A percentile compares a stretch with the other conserved stretches of the same genome.
These are phyloP conservation scores for Enteromius treurensis DNA, from an alignment of 2,797 vertebrate genomes.

Conservation along the genomic window DNA sequence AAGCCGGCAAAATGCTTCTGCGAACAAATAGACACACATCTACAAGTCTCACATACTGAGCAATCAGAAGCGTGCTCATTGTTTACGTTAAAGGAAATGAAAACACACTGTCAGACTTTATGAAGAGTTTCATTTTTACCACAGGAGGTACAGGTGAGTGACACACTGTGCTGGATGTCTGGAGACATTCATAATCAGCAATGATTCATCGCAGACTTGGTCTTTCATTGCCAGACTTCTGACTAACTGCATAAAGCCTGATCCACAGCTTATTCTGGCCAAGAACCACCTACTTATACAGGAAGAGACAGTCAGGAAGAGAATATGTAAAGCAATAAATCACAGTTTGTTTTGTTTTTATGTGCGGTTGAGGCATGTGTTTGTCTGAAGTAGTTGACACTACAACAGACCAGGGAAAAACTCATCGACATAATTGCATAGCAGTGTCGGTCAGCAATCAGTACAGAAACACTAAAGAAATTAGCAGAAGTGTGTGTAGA, in stretches of 20 bases:
- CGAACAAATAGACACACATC: background rate
- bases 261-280: background rate
- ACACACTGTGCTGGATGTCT: slow-evolving; percentile 13
- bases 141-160: slow-evolving; percentile 37
- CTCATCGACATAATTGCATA: background rate
- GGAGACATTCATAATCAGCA: slow-evolving; percentile 2
- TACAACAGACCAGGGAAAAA: background rate
- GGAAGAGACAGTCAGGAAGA: background rate
- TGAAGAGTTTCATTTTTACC: slow-evolving; percentile 19
- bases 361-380: background rate
- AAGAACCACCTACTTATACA: slow-evolving; percentile 6
- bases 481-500: background rate
- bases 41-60: background rate
- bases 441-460: background rate
- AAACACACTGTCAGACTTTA: slow-evolving; percentile 35
- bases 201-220: slow-evolving; percentile 26
- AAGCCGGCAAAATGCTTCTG: slow-evolving; percentile 54
- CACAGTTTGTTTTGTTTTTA: background rate
- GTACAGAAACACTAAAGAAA: slow-evolving; percentile 2
- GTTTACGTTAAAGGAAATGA: slow-evolving; percentile 67
- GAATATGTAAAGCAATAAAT: background rate
- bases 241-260: slow-evolving; percentile 2
- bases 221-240: background rate
- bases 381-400: slow-evolving; percentile 19
- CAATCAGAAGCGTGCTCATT: slow-evolving; percentile 61